phyloP scores from a whole-genome alignment of 2,888 invertebrate genomes.

The Monoplex corrugatus region DNA sequence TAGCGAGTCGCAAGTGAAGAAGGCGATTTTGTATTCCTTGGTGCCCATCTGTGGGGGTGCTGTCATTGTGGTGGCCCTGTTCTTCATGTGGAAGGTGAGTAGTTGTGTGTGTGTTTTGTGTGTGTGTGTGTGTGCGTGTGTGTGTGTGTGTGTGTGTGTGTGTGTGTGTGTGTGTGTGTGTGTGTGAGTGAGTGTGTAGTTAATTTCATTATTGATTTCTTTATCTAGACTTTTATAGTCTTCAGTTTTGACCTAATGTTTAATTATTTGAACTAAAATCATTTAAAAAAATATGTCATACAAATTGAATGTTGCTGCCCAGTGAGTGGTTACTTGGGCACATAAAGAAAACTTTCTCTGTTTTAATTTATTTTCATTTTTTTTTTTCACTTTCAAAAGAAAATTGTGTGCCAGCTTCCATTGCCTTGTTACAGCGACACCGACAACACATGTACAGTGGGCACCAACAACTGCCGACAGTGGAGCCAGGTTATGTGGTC shows the following conservation, averaged over 20 bases:
- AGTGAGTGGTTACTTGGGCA: too few species aligned
- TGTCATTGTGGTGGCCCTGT: conserved; percentile 83
- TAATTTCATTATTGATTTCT: too few species aligned
- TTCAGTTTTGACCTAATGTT: too few species aligned
- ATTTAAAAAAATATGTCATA: too few species aligned
- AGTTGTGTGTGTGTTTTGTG: background rate
- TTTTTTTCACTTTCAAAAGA: background rate
- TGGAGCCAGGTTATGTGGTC: conserved; percentile 87
- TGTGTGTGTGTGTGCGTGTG: background rate
- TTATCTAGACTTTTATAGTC: too few species aligned
- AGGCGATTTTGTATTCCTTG: conserved; percentile 80
- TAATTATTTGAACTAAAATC: too few species aligned
- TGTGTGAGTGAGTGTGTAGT: too few species aligned
- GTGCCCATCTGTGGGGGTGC: conserved; percentile 81
- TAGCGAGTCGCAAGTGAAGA: conserved; percentile 67
- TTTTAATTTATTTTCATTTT: too few species aligned
- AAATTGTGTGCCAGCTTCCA: too few species aligned
- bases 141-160: background rate
- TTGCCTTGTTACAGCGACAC: conserved; percentile 38
- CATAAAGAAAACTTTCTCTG: too few species aligned
- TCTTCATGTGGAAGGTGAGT: conserved; percentile 84
- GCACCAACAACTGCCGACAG: conserved; percentile 86
- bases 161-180: conserved; percentile 5
- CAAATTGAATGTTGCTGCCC: too few species aligned
- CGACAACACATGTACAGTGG: conserved; percentile 48